Percentiles rank a stretch among this genome's conserved stretches.
Evolutionary conservation across 2,797 vertebrate species (phyloP).

Genomic region (Catamblyrhynchus diadema): DNA sequence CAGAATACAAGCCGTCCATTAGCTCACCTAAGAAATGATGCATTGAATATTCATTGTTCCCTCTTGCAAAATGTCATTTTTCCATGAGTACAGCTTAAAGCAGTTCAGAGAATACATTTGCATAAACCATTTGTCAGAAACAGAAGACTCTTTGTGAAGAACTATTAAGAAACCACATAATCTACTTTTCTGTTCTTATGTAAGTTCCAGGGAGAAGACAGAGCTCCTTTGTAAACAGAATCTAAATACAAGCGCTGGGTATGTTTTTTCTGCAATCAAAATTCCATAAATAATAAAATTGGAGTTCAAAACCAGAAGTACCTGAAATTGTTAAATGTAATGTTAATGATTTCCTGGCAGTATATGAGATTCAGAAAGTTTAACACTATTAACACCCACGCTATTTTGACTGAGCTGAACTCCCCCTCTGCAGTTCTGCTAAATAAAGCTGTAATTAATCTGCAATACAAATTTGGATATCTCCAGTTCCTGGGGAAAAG

Average conservation of each 20-base stretch:
- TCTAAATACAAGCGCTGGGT: constrained; percentile 48
- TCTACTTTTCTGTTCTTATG: constrained; percentile 63
- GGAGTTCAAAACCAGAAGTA: constrained; percentile 48
- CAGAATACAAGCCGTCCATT: neutral
- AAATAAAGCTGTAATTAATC: constrained; percentile 39
- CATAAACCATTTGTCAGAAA: constrained; percentile 71
- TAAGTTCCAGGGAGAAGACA: constrained; percentile 60
- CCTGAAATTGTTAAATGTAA: constrained; percentile 40
- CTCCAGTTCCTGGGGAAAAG: constrained; percentile 36
- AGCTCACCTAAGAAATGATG: constrained; percentile 41
- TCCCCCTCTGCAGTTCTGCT: neutral
- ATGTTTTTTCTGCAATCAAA: constrained; percentile 61
- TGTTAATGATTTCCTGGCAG: constrained; percentile 55
- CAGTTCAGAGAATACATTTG: constrained; percentile 51
- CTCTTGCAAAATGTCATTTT: constrained; percentile 50
- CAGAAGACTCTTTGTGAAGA: constrained; percentile 70
- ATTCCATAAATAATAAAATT: constrained; percentile 59
- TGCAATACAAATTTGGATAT: constrained; percentile 2
- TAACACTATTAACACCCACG: neutral
- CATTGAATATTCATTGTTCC: constrained; percentile 58
- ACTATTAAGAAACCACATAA: constrained; percentile 60
- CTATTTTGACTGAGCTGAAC: neutral
- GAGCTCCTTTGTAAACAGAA: constrained; percentile 67
- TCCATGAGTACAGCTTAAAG: constrained; percentile 25
- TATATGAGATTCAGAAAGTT: constrained; percentile 22